Percentiles rank a stretch among this genome's conserved stretches.
Evolutionary conservation across 1,140 invertebrate genomes (phyloP).

Genomic region (Chironomus striatipennis): DNA sequence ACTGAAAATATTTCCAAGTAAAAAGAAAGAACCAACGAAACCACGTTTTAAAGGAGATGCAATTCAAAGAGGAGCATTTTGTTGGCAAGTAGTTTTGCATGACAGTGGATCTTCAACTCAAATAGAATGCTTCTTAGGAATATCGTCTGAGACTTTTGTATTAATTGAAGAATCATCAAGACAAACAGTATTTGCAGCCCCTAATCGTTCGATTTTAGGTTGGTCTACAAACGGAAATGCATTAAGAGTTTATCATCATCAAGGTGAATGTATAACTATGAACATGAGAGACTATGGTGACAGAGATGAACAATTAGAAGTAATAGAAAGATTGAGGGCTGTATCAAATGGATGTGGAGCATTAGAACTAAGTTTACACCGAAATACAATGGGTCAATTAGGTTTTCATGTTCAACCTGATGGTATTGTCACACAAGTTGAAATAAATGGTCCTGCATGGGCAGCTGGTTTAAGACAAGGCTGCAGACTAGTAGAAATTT

Average conservation of each 20-base stretch:
- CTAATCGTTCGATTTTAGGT: conserved; percentile 69
- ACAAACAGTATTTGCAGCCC: conserved; percentile 79
- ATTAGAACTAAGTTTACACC: conserved; percentile 58
- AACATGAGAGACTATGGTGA: conserved; percentile 56
- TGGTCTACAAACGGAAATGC: conserved; percentile 45
- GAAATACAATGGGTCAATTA: conserved; percentile 77
- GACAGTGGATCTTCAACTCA: conserved; percentile 57
- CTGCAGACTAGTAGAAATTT: conserved; percentile 85
- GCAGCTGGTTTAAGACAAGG: conserved; percentile 83
- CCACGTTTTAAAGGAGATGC: conserved; percentile 59
- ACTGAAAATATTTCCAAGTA: conserved; percentile 69
- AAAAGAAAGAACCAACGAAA: conserved; percentile 58
- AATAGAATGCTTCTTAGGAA: conserved; percentile 75
- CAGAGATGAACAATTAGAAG: conserved; percentile 69
- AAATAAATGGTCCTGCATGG: conserved; percentile 77
- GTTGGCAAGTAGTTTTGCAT: conserved; percentile 66
- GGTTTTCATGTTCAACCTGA: conserved; percentile 95
- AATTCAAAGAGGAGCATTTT: conserved; percentile 61
- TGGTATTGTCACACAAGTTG: conserved; percentile 90
- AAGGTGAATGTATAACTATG: conserved; percentile 76
- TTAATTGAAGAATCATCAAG: conserved; percentile 74
- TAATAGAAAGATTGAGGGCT: conserved; percentile 58
- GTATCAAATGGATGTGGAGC: conserved; percentile 67
- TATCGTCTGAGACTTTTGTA: conserved; percentile 80
- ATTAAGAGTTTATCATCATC: conserved; percentile 62